Conservation (phyloP, 1,140 invertebrate genomes). For the Phortica variegata region DNA sequence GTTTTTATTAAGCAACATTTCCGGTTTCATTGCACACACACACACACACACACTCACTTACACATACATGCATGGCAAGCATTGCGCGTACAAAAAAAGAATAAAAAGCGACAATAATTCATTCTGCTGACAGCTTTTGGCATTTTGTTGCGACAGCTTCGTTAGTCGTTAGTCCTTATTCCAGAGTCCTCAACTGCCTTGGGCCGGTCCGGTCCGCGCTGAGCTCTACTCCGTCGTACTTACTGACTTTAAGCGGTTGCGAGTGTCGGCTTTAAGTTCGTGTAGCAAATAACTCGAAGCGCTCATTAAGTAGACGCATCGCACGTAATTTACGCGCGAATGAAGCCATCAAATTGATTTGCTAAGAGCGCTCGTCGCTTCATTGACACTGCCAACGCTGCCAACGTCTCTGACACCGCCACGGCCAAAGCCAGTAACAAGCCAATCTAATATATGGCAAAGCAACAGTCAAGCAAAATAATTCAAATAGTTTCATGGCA, state of each 20-base stretch:
- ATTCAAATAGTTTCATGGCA: not conserved
- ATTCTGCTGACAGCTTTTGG: conserved; percentile 49
- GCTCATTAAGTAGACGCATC: conserved; percentile 49
- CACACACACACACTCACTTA: not conserved
- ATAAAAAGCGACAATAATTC: conserved; percentile 46
- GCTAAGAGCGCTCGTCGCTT: conserved; percentile 7
- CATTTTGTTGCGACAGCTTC: conserved; percentile 6
- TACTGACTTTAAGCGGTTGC: not conserved
- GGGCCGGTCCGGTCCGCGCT: no score
- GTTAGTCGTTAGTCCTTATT: conserved; percentile 39
- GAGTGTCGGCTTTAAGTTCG: conserved; percentile 12
- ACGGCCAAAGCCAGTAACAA: no score
- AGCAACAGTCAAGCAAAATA: no score
- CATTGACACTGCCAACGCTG: no score
- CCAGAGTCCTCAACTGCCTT: conserved; percentile 22
- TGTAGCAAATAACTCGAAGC: conserved; percentile 16
- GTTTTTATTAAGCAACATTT: conserved; percentile 55
- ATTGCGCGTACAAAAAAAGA: no score
- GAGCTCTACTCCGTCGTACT: conserved; percentile 17
- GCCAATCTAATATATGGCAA: no score
- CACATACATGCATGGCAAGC: not conserved
- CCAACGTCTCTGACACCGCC: no score
- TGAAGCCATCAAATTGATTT: conserved; percentile 39
- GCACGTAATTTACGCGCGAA: conserved; percentile 41
- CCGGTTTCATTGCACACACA: conserved; percentile 27